Conservation (phyloP, 2,888 invertebrate species). For the Catocala nupta region DNA sequence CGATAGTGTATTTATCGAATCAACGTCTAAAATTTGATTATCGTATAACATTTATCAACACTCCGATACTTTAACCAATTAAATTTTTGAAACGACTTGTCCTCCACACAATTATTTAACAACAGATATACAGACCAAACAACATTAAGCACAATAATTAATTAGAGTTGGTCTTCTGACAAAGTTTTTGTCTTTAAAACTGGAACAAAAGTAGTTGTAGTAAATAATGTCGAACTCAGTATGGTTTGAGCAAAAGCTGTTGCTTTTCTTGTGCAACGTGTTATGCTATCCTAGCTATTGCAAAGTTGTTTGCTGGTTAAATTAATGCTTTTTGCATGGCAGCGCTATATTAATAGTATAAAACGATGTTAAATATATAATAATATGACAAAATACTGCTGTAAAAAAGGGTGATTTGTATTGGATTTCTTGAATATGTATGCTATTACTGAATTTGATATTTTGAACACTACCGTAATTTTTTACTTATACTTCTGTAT, state of each 20-base stretch:
- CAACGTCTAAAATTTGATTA: too few relatives aligned
- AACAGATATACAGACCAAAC: background rate
- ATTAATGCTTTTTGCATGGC: background rate
- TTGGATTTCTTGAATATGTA: too few relatives aligned
- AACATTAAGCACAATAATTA: slow-evolving; percentile 12
- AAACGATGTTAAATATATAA: too few relatives aligned
- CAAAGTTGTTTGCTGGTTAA: background rate
- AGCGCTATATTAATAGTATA: too few relatives aligned
- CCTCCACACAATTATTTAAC: background rate
- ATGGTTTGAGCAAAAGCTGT: background rate
- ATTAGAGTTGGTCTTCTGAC: background rate
- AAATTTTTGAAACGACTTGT: too few relatives aligned
- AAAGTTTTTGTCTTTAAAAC: slow-evolving; percentile 11
- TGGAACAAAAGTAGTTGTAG: slow-evolving; percentile 5
- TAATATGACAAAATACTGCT: too few relatives aligned
- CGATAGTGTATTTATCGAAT: too few relatives aligned
- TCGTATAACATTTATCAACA: too few relatives aligned
- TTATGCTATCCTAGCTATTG: background rate
- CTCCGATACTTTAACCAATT: background rate
- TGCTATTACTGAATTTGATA: too few relatives aligned
- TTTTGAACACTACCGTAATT: too few relatives aligned
- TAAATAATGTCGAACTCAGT: slow-evolving; percentile 3
- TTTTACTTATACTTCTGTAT: too few relatives aligned
- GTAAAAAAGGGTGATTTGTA: too few relatives aligned
- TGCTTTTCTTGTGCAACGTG: slow-evolving; percentile 9